Percentiles rank a stretch among this genome's conserved stretches.
Evolutionary conservation across 35 echinoderm and acorn worm genomes (phyloP).

Genomic region (Amphiura filiformis): DNA sequence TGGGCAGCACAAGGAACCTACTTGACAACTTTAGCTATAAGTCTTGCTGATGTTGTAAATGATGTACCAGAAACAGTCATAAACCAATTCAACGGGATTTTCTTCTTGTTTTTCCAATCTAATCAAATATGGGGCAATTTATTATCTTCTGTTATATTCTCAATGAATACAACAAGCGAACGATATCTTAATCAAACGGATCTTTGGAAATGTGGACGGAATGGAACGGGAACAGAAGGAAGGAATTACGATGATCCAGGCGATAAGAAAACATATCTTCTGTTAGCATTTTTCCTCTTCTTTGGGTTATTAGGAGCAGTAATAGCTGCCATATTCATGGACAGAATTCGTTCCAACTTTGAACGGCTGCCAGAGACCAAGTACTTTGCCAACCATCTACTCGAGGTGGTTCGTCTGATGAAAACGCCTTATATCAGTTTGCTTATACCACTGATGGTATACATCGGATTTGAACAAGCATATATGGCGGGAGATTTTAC

Average conservation of each 20-base stretch:
- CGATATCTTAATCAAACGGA: not conserved
- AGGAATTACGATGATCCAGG: not conserved
- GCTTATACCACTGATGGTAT: conserved; percentile 57
- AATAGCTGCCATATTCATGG: conserved; percentile 18
- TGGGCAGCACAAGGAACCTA: conserved; percentile 94
- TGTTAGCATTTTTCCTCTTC: conserved; percentile 21
- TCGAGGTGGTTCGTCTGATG: conserved; percentile 28
- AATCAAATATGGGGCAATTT: conserved; percentile 77
- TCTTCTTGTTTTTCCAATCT: conserved; percentile 83
- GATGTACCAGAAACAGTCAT: conserved; percentile 77
- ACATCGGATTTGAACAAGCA: conserved; percentile 62
- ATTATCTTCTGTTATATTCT: conserved; percentile 37
- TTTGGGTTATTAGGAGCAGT: conserved; percentile 15
- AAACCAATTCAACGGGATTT: conserved; percentile 85
- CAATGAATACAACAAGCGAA: not conserved
- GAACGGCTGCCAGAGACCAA: not conserved
- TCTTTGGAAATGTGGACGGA: not conserved
- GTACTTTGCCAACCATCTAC: not conserved
- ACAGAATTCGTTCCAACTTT: conserved; percentile 11
- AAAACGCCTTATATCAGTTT: conserved; percentile 25
- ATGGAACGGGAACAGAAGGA: not conserved
- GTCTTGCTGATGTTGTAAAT: conserved; percentile 55
- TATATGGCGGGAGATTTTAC: conserved; percentile 56
- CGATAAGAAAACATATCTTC: not conserved
- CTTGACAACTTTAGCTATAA: conserved; percentile 77